Evolutionary conservation across 2,888 invertebrate genomes (phyloP), one percentile per base, ranked within the genome.

Genomic region (Drosophila falleni): DNA sequence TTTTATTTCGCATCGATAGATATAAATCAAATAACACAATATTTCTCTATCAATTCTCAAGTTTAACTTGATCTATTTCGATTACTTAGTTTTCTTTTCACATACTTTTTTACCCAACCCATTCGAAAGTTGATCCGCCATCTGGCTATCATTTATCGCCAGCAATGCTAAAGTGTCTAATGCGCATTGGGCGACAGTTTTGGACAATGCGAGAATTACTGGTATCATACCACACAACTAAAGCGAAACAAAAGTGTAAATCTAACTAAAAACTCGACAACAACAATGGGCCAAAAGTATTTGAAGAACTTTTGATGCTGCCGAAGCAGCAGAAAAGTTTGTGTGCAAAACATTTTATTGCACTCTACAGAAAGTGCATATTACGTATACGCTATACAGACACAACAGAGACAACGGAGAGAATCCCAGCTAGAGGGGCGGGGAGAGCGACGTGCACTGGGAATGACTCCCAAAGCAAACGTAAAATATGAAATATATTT

Each of bases 401-500:
- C 66, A 58, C 60, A 65, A 56, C 60, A 53, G 47, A 70, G 61
- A 56, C 70, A 64, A 61, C 58, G 23, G 37, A 31, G 23, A 42
- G 41, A 41, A 47, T 33, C 10, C 10, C 31, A 19, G 39, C 8
- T 4, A 39, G 15, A 39, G 16, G 16, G 16, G 31, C 16, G 19
- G 16, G 13, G 37, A n/a, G 19, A 23, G 37, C 19, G 19, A 23
- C n/a, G 42, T 31, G 29, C 13, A 33, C 26, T 41, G 54, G n/a
- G 19, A 54, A 47, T 46, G 53, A 61, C 64, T 90, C 90, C 90
- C 90, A 77, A 72, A 76, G 83, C 89, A 83, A 90, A 87, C 81
- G 84, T 91, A 90, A 90, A 90, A 90, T 90, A 90, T 90, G 89
- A 90, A 86, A 91, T 87, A 90, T 88, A 89, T 86, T 88, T 85